Percentiles rank a stretch among this genome's conserved stretches.
Conservation (phyloP, 2,797 vertebrate species). For the Dendrocincla fuliginosa region DNA sequence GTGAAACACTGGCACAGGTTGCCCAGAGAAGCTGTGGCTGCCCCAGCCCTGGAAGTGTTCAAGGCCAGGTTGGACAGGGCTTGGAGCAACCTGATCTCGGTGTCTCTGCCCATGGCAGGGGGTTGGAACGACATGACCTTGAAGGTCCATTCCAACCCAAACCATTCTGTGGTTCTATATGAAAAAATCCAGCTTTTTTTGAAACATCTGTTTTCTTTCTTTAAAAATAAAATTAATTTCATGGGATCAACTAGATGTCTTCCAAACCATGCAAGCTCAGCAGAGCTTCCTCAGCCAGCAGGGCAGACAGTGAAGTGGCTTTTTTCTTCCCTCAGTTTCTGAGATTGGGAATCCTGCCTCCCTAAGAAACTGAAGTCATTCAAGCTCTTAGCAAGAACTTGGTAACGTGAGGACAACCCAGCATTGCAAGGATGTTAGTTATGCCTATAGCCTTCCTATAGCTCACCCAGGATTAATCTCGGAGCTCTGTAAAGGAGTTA, state of each 20-base stretch:
- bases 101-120: background rate
- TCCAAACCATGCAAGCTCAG: background rate
- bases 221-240: background rate
- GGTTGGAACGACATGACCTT: background rate
- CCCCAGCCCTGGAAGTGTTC: background rate
- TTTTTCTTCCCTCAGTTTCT: background rate
- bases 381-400: fast-evolving
- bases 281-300: background rate
- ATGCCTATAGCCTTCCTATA: background rate
- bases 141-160: background rate
- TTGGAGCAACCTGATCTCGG: background rate
- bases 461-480: background rate
- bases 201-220: background rate
- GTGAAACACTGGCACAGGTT: background rate
- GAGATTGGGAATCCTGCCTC: background rate
- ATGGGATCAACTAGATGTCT: background rate
- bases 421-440: background rate
- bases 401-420: background rate
- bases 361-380: background rate
- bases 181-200: background rate
- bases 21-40: background rate
- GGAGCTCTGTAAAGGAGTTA: background rate
- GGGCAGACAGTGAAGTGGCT: background rate
- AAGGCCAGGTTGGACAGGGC: background rate
- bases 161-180: background rate